phyloP scores from a whole-genome alignment of 2,888 invertebrate species.

The Yponomeuta sedellus region DNA sequence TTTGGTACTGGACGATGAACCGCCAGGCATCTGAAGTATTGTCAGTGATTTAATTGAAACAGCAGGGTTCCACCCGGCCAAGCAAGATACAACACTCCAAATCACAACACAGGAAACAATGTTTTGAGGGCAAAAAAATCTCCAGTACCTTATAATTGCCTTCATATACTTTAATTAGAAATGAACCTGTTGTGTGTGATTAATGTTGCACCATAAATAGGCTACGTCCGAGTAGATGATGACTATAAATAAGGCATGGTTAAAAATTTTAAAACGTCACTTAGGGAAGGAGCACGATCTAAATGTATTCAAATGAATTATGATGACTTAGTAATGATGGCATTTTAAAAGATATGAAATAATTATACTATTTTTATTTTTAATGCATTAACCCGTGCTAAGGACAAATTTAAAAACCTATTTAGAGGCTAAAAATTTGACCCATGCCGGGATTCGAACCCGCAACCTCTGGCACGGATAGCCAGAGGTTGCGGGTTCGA shows the following conservation, averaged over 20 bases:
- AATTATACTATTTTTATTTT: no score
- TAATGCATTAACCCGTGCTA: no score
- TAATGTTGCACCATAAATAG: slow-evolving; percentile 54
- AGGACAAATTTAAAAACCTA: no score
- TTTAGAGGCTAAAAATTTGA: no score
- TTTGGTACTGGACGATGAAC: slow-evolving; percentile 30
- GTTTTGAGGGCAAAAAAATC: slow-evolving; percentile 64
- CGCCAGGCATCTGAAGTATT: slow-evolving; percentile 67
- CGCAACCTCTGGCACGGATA: no score
- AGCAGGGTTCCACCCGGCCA: slow-evolving; percentile 57
- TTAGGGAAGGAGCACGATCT: slow-evolving; percentile 10
- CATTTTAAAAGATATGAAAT: slow-evolving; percentile 5
- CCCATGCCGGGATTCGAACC: no score
- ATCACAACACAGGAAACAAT: slow-evolving; percentile 60
- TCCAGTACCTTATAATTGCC: slow-evolving; percentile 65
- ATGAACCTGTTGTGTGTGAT: slow-evolving; percentile 46
- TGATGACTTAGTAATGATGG: slow-evolving; percentile 8
- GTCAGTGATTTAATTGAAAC: slow-evolving; percentile 76
- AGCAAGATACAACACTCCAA: slow-evolving; percentile 36
- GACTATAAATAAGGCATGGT: slow-evolving; percentile 25
- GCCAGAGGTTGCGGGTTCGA: no score
- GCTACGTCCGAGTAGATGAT: slow-evolving; percentile 31
- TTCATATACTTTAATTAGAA: slow-evolving; percentile 65
- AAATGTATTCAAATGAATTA: slow-evolving; percentile 7
- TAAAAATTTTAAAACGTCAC: slow-evolving; percentile 15